Percentiles rank a stretch among this genome's conserved stretches.
Conservation (phyloP, 2,888 invertebrate genomes). For the Agriopis aurantiaria region DNA sequence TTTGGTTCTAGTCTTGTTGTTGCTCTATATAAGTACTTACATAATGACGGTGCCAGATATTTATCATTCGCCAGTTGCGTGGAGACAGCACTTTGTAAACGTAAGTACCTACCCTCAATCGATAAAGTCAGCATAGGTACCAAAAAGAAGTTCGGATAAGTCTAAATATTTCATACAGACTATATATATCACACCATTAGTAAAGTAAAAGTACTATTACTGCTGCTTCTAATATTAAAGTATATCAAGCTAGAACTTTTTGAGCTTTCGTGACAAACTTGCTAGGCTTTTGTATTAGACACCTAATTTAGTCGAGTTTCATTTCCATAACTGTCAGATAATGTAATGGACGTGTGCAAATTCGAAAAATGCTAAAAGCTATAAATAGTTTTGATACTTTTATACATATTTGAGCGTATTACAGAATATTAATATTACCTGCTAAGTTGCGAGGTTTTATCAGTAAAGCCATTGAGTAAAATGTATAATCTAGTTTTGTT, state of each 20-base stretch:
- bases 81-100: no score
- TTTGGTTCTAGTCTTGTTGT: conserved; percentile 14
- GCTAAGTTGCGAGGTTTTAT: not conserved
- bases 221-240: conserved; percentile 41
- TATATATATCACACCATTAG: not conserved
- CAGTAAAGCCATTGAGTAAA: no score
- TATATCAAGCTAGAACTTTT: conserved; percentile 9
- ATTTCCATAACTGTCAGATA: conserved; percentile 36
- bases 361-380: conserved; percentile 28
- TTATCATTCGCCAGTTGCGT: no score
- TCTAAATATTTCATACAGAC: not conserved
- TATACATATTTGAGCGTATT: not conserved
- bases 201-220: not conserved
- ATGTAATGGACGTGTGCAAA: conserved; percentile 28
- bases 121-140: not conserved
- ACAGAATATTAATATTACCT: not conserved
- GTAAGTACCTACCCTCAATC: no score
- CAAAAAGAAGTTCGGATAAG: not conserved
- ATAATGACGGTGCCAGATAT: no score
- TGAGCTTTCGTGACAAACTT: conserved; percentile 32
- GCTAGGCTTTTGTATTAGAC: conserved; percentile 29
- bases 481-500: not conserved
- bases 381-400: conserved; percentile 39
- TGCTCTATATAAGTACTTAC: not conserved
- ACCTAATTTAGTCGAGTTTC: conserved; percentile 35